Conservation (phyloP, 2,888 invertebrate genomes). For the Rhingia campestris region DNA sequence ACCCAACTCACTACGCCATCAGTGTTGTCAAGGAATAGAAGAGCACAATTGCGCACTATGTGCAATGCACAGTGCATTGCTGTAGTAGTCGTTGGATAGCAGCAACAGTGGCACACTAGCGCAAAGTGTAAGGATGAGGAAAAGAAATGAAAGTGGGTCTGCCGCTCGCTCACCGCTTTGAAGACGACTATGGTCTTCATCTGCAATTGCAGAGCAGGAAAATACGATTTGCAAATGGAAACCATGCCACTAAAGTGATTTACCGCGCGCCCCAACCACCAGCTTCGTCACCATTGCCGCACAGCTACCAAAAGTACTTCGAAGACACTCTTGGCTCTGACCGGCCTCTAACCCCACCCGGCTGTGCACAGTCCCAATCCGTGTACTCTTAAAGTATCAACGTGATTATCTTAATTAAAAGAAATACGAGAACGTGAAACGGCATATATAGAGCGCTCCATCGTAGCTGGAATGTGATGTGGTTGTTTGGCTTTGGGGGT, state of each 20-base stretch:
- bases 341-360: neutral
- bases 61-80: slow-evolving; percentile 1
- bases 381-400: slow-evolving; percentile 40
- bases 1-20: neutral
- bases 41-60: slow-evolving; percentile 14
- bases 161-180: slow-evolving; percentile 18
- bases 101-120: slow-evolving; percentile 12
- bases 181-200: slow-evolving; percentile 21
- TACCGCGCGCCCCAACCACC: slow-evolving; percentile 13
- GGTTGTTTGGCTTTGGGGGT: neutral
- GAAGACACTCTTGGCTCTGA: slow-evolving; percentile 5
- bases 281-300: slow-evolving; percentile 18
- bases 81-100: neutral
- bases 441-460: neutral
- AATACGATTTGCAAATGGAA: slow-evolving; percentile 50
- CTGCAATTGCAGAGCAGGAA: slow-evolving; percentile 31
- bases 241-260: slow-evolving; percentile 62
- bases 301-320: slow-evolving; percentile 30
- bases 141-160: slow-evolving; percentile 31
- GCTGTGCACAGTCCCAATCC: neutral
- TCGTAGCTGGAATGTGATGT: slow-evolving; percentile 3
- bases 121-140: neutral
- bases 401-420: slow-evolving; percentile 68
- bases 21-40: slow-evolving; percentile 1
- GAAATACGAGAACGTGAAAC: slow-evolving; percentile 41